Percentiles rank a stretch among this genome's conserved stretches.
These are phyloP conservation scores for Choloepus didactylus DNA, from an alignment of 2,797 vertebrate genomes.

Conservation along the genomic window DNA sequence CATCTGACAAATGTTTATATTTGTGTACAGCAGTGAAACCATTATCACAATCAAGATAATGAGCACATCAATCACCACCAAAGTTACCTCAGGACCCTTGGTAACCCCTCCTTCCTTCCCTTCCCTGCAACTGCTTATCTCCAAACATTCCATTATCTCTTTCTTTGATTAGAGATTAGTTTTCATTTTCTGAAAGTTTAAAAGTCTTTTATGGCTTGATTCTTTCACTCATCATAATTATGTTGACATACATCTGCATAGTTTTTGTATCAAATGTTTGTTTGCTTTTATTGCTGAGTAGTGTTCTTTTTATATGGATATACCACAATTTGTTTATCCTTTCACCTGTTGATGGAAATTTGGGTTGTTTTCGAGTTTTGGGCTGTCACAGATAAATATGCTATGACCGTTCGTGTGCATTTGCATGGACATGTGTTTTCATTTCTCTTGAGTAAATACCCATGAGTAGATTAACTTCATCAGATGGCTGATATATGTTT, in stretches of 20 bases:
- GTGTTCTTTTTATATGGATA: neutral
- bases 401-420: no score
- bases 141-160: neutral
- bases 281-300: neutral
- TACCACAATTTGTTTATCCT: no score
- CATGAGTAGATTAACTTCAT: neutral
- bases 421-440: no score
- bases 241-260: neutral
- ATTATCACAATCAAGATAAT: neutral
- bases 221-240: neutral
- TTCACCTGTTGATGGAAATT: no score
- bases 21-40: neutral
- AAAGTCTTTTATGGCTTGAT: neutral
- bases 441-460: no score
- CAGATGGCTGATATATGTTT: neutral
- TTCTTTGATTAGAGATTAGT: neutral
- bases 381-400: neutral
- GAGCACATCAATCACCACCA: neutral
- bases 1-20: neutral
- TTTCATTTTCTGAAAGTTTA: neutral
- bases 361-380: neutral
- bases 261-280: neutral
- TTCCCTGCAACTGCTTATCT: neutral
- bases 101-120: neutral
- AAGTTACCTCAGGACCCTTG: neutral